Percentiles rank a stretch among this genome's conserved stretches.
These are phyloP conservation scores for Cygnus olor DNA, from an alignment of 2,797 vertebrate species.

Conservation along the genomic window DNA sequence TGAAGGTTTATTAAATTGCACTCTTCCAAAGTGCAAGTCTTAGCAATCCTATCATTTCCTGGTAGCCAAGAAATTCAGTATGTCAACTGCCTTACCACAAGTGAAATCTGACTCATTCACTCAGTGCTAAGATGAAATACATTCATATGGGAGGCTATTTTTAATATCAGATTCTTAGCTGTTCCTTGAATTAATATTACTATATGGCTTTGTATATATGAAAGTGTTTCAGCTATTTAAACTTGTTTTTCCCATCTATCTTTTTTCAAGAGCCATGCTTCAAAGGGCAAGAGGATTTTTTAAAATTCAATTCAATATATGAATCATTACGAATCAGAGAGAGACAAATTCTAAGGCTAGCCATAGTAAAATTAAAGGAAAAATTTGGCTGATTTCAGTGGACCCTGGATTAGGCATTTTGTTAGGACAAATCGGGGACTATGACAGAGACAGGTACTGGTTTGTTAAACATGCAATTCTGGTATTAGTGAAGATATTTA, in stretches of 20 bases:
- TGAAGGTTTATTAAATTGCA: neutral
- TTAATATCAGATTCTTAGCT: neutral
- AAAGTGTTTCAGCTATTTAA: neutral
- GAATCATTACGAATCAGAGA: neutral
- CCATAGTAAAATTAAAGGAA: neutral
- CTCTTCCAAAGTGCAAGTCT: neutral
- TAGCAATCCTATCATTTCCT: neutral
- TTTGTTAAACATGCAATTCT: neutral
- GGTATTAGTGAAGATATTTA: neutral
- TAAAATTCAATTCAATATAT: neutral
- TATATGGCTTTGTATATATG: neutral
- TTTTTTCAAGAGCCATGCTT: neutral
- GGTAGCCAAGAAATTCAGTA: neutral
- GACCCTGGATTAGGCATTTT: neutral
- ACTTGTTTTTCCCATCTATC: neutral
- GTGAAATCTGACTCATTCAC: neutral
- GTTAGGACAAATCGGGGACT: neutral
- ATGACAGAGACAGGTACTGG: neutral
- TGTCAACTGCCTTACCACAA: neutral
- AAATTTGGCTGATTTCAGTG: neutral
- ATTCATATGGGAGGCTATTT: neutral
- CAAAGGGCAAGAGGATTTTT: neutral
- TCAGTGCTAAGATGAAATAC: neutral
- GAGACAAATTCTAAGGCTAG: neutral
- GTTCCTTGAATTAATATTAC: neutral